phyloP scores from a whole-genome alignment of 1,140 invertebrate genomes.

The Popillia japonica region DNA sequence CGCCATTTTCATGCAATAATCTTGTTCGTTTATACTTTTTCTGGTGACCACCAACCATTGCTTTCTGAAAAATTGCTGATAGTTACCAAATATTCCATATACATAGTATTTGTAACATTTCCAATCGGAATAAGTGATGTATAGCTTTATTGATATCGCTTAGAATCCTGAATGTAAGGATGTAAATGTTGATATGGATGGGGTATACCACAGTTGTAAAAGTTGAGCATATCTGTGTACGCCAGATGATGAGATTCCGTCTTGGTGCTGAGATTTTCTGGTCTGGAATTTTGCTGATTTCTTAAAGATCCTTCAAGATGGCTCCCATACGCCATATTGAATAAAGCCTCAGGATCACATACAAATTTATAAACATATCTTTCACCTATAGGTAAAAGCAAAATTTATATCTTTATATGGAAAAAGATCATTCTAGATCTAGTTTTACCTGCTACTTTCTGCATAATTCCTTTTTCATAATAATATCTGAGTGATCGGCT shows the following conservation, averaged over 20 bases:
- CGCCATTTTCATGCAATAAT: not conserved
- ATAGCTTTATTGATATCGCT: slow-evolving; percentile 47
- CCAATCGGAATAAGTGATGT: not conserved
- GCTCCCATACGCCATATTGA: slow-evolving; percentile 80
- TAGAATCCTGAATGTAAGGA: slow-evolving; percentile 56
- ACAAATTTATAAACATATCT: slow-evolving; percentile 97
- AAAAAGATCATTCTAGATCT: not conserved
- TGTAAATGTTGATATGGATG: slow-evolving; percentile 59
- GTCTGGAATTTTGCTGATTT: slow-evolving; percentile 43
- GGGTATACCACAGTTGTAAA: slow-evolving; percentile 59
- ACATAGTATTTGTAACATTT: not conserved
- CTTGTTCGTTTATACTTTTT: no score
- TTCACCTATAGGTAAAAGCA: slow-evolving; percentile 77
- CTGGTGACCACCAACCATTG: no score
- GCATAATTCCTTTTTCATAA: slow-evolving; percentile 98
- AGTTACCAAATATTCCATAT: not conserved
- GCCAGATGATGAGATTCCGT: slow-evolving; percentile 57
- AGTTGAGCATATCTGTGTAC: slow-evolving; percentile 60
- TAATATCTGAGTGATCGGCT: slow-evolving; percentile 93
- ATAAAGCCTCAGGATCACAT: slow-evolving; percentile 91
- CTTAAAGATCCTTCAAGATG: slow-evolving; percentile 45
- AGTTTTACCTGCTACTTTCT: slow-evolving; percentile 87
- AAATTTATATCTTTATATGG: not conserved
- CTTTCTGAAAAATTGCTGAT: no score
- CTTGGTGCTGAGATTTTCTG: slow-evolving; percentile 53